Percentiles rank a stretch among this genome's conserved stretches.
Conservation (phyloP, 2,797 vertebrate species). For the Catamblyrhynchus diadema region DNA sequence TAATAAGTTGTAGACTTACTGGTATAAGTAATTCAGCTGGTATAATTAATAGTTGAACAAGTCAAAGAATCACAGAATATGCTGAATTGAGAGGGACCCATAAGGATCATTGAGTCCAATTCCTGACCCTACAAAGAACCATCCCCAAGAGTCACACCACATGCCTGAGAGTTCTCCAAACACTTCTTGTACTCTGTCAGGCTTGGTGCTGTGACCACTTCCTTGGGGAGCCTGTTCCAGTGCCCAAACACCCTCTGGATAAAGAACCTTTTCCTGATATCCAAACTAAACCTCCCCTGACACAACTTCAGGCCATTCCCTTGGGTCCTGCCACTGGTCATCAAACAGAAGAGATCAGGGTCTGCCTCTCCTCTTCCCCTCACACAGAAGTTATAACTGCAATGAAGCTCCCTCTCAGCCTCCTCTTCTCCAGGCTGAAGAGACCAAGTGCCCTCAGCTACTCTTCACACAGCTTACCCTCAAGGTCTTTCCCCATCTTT, state of each 20-base stretch:
- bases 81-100: neutral
- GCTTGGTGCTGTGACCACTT: neutral
- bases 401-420: neutral
- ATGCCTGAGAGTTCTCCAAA: neutral
- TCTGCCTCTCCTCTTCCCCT: neutral
- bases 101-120: accelerated
- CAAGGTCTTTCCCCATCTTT: neutral
- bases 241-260: accelerated
- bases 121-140: neutral
- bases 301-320: neutral
- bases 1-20: neutral
- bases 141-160: neutral
- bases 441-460: neutral
- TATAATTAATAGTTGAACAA: neutral
- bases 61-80: neutral
- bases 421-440: neutral
- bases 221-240: neutral
- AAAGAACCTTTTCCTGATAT: neutral
- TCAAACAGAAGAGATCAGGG: neutral
- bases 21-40: neutral
- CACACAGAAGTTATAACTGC: neutral
- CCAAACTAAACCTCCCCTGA: neutral
- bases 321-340: accelerated
- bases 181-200: neutral
- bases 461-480: accelerated